Percentiles rank a stretch among this genome's conserved stretches.
These are phyloP conservation scores for Syndactyla subalaris DNA, from an alignment of 2,797 vertebrate genomes.

Conservation along the genomic window DNA sequence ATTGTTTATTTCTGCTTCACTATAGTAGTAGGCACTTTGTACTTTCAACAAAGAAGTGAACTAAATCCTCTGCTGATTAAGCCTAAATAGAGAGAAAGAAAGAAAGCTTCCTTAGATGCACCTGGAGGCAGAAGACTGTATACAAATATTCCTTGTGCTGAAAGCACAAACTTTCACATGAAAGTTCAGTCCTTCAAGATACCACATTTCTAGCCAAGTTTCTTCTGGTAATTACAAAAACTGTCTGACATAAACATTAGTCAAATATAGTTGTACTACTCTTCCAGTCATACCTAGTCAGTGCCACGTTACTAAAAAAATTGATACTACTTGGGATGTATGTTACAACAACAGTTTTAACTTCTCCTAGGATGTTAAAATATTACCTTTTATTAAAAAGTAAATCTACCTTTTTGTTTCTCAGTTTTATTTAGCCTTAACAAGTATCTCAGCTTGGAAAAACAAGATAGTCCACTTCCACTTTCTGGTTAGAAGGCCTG, in stretches of 20 bases:
- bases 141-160: not conserved
- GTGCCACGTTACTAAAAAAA: not conserved
- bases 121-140: not conserved
- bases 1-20: not conserved
- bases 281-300: not conserved
- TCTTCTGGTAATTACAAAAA: not conserved
- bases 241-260: not conserved
- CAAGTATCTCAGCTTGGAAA: not conserved
- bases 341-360: not conserved
- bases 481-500: not conserved
- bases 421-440: not conserved
- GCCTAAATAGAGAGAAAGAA: not conserved
- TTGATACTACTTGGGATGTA: fast-evolving
- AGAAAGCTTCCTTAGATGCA: not conserved
- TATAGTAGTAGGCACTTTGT: not conserved
- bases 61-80: not conserved
- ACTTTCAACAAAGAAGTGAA: not conserved
- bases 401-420: not conserved
- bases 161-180: not conserved
- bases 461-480: not conserved
- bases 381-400: not conserved
- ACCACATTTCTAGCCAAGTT: not conserved
- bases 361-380: not conserved
- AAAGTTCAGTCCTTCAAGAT: not conserved
- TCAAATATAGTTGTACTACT: not conserved